Percentiles rank a stretch among this genome's conserved stretches.
phyloP scores from a whole-genome alignment of 1,140 invertebrate species.

The Drosophila micromelanica region DNA sequence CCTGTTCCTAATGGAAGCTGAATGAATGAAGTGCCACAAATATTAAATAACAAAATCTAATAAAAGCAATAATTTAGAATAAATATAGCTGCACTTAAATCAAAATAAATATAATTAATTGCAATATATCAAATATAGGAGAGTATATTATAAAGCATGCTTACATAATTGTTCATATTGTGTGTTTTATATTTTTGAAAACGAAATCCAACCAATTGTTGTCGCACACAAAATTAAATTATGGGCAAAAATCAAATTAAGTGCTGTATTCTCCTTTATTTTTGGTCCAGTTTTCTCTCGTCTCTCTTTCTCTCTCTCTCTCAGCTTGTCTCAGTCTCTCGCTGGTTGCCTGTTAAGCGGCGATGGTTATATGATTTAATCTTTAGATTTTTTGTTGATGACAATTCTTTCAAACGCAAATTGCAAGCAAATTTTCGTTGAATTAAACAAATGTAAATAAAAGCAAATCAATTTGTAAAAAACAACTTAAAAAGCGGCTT shows the following conservation, averaged over 20 bases:
- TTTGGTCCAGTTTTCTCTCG: constrained; percentile 1
- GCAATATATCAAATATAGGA: constrained; percentile 55
- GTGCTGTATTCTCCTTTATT: constrained; percentile 49
- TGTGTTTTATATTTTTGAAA: constrained; percentile 66
- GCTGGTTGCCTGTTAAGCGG: constrained; percentile 26
- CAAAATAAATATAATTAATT: constrained; percentile 19
- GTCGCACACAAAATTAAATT: constrained; percentile 70
- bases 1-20: constrained; percentile 3
- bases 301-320: constrained; percentile 24
- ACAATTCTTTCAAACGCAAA: constrained; percentile 53
- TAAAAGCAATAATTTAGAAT: background rate
- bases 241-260: constrained; percentile 80
- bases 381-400: constrained; percentile 39
- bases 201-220: constrained; percentile 77
- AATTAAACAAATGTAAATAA: constrained; percentile 56
- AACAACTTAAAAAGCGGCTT: constrained; percentile 62
- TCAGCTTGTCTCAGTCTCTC: constrained; percentile 37
- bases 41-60: constrained; percentile 31
- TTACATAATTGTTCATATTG: constrained; percentile 77
- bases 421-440: constrained; percentile 55
- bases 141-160: constrained; percentile 75
- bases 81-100: background rate
- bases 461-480: constrained; percentile 54
- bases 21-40: constrained; percentile 21
- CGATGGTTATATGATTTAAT: constrained; percentile 48